Percentiles rank a stretch among this genome's conserved stretches.
These are phyloP conservation scores for Anoplopoma fimbria DNA, from an alignment of 2,113 vertebrate species.

Conservation along the genomic window DNA sequence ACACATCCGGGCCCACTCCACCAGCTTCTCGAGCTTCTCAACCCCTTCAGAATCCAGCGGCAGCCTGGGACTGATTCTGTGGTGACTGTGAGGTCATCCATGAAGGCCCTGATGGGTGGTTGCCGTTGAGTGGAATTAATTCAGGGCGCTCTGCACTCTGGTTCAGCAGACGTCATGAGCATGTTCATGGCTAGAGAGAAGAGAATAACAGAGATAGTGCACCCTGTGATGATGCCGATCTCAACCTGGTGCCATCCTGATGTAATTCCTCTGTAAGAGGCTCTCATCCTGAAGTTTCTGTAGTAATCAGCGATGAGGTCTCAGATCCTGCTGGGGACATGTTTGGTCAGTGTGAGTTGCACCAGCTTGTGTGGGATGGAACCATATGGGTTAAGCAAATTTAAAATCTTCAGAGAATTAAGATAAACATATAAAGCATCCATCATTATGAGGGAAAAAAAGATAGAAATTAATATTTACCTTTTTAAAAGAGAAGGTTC, in stretches of 20 bases:
- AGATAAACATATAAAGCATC: no score
- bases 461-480: no score
- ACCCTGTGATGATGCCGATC: constrained; percentile 34
- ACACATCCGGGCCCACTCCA: neutral
- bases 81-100: constrained; percentile 39
- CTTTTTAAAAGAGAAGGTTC: no score
- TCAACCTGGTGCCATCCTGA: constrained; percentile 37
- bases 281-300: constrained; percentile 9
- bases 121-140: neutral
- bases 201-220: constrained; percentile 20
- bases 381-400: no score
- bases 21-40: constrained; percentile 16
- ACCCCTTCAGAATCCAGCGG: constrained; percentile 34
- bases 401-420: no score
- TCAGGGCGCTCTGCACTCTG: neutral
- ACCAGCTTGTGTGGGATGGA: neutral
- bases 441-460: no score
- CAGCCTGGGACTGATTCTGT: constrained; percentile 21
- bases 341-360: neutral
- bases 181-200: constrained; percentile 12
- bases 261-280: no score
- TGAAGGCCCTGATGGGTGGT: constrained; percentile 20
- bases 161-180: neutral
- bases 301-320: constrained; percentile 6
- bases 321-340: neutral